Evolutionary conservation across 2,113 vertebrate genomes (phyloP).

Genomic region (Neolamprologus sp.): DNA sequence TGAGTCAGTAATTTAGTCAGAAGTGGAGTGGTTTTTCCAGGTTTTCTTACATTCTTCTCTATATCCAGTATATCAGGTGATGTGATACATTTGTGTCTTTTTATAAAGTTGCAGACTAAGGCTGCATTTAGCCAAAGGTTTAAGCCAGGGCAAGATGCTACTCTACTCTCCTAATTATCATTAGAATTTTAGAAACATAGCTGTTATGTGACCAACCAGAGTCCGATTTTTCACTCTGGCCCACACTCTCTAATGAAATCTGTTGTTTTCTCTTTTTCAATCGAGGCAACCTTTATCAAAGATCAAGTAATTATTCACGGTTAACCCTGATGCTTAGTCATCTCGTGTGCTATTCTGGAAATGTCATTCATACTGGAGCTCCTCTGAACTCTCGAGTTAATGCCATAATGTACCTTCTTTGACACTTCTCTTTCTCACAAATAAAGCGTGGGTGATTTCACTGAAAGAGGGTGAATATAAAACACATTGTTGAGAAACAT

Average conservation of each 20-base stretch:
- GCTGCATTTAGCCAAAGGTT: neutral
- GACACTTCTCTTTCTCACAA: neutral
- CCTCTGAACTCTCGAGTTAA: neutral
- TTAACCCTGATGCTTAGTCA: conserved; percentile 27
- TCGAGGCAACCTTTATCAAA: neutral
- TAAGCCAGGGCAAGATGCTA: neutral
- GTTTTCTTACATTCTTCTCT: neutral
- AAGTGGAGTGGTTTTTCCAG: neutral
- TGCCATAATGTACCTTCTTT: neutral
- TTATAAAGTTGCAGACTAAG: neutral
- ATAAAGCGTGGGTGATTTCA: neutral
- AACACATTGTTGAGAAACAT: neutral
- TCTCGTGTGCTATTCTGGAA: neutral
- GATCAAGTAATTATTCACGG: conserved; percentile 16
- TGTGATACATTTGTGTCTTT: neutral
- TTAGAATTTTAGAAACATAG: neutral
- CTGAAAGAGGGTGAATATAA: neutral
- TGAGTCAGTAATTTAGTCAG: neutral
- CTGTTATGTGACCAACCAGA: neutral
- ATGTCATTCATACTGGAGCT: conserved; percentile 6
- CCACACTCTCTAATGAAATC: neutral
- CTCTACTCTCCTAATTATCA: neutral
- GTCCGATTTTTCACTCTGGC: neutral
- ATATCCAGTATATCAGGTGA: neutral
- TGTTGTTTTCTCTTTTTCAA: neutral